A percentile compares a stretch with the other conserved stretches of the same genome.
These are phyloP conservation scores for Zaprionus capensis DNA, from an alignment of 1,140 invertebrate genomes.

Conservation along the genomic window DNA sequence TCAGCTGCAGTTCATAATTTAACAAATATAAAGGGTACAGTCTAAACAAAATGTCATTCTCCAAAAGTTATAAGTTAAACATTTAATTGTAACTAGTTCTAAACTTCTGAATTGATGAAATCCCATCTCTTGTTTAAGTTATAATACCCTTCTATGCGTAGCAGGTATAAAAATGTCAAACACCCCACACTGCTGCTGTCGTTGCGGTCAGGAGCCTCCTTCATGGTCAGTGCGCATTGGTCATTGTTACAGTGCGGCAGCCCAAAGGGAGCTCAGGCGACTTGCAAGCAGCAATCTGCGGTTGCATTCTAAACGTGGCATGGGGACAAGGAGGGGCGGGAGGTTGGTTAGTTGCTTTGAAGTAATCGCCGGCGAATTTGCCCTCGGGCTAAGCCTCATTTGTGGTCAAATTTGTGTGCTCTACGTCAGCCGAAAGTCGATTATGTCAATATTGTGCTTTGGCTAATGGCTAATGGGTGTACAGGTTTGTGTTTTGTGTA, in stretches of 20 bases:
- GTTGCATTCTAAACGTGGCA: conserved; percentile 32
- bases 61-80: too few species aligned
- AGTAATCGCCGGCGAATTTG: conserved; percentile 63
- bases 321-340: background rate
- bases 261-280: conserved; percentile 36
- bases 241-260: conserved; percentile 56
- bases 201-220: conserved; percentile 25
- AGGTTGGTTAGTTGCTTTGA: conserved; percentile 60
- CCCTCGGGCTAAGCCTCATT: conserved; percentile 77
- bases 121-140: too few species aligned
- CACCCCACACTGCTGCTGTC: conserved; percentile 6
- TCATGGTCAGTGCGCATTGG: conserved; percentile 53
- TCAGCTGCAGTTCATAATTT: conserved; percentile 1
- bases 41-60: too few species aligned
- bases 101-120: too few species aligned
- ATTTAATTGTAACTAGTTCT: too few species aligned
- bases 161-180: background rate
- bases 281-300: conserved; percentile 36
- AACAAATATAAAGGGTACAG: too few species aligned
- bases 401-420: conserved; percentile 79
- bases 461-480: conserved; percentile 59
- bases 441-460: conserved; percentile 78
- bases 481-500: conserved; percentile 1
- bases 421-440: conserved; percentile 76
- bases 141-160: too few species aligned